Conservation (phyloP, 1,140 invertebrate genomes). For the Papilio xuthus region DNA sequence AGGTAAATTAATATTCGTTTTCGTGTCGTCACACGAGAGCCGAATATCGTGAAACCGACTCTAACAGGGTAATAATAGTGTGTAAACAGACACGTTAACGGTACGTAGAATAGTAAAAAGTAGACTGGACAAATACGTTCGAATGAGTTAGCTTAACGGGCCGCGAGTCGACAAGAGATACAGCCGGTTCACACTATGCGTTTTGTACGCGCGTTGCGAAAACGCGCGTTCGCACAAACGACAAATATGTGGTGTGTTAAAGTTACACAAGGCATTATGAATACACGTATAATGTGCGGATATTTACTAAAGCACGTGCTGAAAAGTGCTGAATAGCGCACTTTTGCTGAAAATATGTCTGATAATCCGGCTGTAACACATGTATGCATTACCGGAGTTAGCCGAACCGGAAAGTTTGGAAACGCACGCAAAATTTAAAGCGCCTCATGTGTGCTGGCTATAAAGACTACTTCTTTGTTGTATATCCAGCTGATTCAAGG, state of each 20-base stretch:
- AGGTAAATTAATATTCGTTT: background rate
- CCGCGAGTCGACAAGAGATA: conserved; percentile 36
- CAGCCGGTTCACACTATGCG: background rate
- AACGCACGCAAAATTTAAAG: background rate
- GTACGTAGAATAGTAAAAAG: conserved; percentile 78
- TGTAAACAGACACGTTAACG: conserved; percentile 73
- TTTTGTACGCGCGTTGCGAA: background rate
- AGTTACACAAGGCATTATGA: background rate
- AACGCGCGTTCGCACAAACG: background rate
- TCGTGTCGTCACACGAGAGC: background rate
- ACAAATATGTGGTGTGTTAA: too few relatives aligned
- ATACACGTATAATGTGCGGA: too few relatives aligned
- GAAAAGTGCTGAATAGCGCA: background rate
- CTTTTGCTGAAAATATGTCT: background rate
- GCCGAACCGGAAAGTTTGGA: too few relatives aligned
- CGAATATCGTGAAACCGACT: conserved; percentile 52
- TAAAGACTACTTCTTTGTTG: conserved; percentile 42
- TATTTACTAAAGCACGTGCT: too few relatives aligned
- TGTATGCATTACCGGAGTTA: too few relatives aligned
- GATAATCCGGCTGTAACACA: too few relatives aligned
- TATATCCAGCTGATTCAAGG: conserved; percentile 43
- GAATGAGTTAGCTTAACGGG: conserved; percentile 77
- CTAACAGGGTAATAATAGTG: conserved; percentile 73
- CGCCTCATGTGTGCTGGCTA: background rate
- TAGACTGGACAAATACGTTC: conserved; percentile 77